phyloP scores from a whole-genome alignment of 1,140 invertebrate genomes.

The Globodera rostochiensis region DNA sequence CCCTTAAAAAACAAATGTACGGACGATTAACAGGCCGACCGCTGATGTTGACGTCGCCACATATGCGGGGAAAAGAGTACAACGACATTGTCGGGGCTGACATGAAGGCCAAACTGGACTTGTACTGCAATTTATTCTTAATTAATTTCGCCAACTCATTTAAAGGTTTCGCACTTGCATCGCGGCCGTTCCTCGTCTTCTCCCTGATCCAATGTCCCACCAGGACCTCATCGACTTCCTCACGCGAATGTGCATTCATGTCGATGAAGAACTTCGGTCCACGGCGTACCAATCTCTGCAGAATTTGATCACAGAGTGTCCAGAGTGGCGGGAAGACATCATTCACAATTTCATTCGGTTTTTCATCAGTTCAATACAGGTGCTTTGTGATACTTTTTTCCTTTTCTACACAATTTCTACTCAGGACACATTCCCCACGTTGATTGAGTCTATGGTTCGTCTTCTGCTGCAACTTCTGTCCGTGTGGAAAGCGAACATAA shows the following conservation, averaged over 20 bases:
- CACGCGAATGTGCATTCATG: conserved; percentile 81
- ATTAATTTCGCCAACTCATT: neutral
- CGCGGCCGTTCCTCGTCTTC: conserved; percentile 91
- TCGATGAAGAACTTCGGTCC: conserved; percentile 72
- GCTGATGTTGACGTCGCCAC: conserved; percentile 89
- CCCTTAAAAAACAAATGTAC: conserved; percentile 1
- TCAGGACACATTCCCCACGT: conserved; percentile 78
- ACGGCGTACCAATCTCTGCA: conserved; percentile 93
- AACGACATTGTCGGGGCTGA: conserved; percentile 95
- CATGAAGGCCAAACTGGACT: conserved; percentile 96
- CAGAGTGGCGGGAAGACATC: conserved; percentile 94
- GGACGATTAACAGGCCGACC: conserved; percentile 70
- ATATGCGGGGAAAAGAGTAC: conserved; percentile 83
- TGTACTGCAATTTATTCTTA: neutral
- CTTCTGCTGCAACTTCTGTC: conserved; percentile 88
- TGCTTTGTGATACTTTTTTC: conserved; percentile 40
- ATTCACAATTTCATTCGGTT: conserved; percentile 71
- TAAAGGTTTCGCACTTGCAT: conserved; percentile 86
- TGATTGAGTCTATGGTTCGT: conserved; percentile 89
- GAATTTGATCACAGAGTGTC: conserved; percentile 90
- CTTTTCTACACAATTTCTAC: neutral
- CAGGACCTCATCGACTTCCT: conserved; percentile 84
- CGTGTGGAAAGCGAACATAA: conserved; percentile 83
- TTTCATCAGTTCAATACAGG: conserved; percentile 56
- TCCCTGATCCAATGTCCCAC: conserved; percentile 93